Evolutionary conservation across 2,113 vertebrate species (phyloP).

Genomic region (Urocynchramus pylzowi): DNA sequence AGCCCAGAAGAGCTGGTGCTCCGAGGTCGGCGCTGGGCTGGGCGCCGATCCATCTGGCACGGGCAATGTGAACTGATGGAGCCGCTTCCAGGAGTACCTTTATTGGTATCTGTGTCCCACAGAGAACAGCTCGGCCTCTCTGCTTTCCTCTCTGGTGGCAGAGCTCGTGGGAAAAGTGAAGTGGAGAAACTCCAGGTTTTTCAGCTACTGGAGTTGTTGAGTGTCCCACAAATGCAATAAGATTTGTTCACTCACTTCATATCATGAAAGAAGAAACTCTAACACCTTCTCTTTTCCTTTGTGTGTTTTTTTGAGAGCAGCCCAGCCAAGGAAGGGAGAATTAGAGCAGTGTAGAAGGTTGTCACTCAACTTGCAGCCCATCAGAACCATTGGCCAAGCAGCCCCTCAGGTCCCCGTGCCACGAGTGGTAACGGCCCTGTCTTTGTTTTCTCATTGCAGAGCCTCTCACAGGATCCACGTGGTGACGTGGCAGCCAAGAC

Average conservation of each 20-base stretch:
- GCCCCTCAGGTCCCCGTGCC: neutral
- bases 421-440: neutral
- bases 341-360: neutral
- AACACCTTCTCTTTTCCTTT: neutral
- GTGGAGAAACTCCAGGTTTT: neutral
- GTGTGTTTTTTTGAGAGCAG: neutral
- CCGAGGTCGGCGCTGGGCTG: neutral
- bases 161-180: neutral
- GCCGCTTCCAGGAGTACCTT: neutral
- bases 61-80: constrained; percentile 20
- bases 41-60: constrained; percentile 48
- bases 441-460: constrained; percentile 67
- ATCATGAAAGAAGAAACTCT: neutral
- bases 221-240: neutral
- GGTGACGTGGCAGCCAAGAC: constrained; percentile 32
- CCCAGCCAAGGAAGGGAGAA: neutral
- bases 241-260: neutral
- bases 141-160: neutral
- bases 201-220: neutral
- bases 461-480: neutral
- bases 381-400: neutral
- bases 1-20: constrained; percentile 25
- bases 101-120: constrained; percentile 36
- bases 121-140: neutral
- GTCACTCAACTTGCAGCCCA: neutral